Evolutionary conservation across 2,113 vertebrate species (phyloP).

Genomic region (Chaetodon trifascialis): DNA sequence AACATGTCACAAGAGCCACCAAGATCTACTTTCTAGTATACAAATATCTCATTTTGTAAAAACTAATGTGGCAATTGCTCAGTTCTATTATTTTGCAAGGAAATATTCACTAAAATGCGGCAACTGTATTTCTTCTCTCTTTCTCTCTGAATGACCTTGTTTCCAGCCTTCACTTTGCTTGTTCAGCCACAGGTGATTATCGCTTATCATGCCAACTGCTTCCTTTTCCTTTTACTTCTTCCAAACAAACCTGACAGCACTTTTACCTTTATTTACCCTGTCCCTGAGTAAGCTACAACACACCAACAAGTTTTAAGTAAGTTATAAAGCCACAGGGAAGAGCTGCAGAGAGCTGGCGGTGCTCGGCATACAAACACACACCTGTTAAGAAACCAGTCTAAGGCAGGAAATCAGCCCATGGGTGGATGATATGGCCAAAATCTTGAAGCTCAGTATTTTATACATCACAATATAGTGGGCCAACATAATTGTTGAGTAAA

Average conservation of each 20-base stretch:
- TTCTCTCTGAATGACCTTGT: neutral
- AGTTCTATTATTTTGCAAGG: neutral
- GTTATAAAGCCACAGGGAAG: conserved; percentile 17
- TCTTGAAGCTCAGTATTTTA: too few species aligned
- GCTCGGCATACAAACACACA: conserved; percentile 5
- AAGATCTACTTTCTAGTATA: neutral
- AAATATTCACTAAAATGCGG: neutral
- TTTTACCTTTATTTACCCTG: neutral
- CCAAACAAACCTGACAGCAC: conserved; percentile 17
- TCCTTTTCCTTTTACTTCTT: neutral
- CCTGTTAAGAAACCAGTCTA: neutral
- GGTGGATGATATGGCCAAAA: too few species aligned
- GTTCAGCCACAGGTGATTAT: conserved; percentile 3
- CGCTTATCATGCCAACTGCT: conserved; percentile 1
- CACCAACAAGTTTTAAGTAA: conserved; percentile 12
- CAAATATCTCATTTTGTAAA: neutral
- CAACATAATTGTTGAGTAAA: too few species aligned
- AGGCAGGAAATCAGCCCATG: neutral
- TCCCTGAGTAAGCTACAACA: neutral
- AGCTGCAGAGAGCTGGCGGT: conserved; percentile 11
- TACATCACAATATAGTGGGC: too few species aligned
- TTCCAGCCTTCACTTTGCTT: neutral
- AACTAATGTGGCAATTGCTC: neutral
- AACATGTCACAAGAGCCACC: too few species aligned
- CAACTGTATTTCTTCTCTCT: neutral